A percentile compares a stretch with the other conserved stretches of the same genome.
Conservation (phyloP, 2,113 vertebrate genomes). For the Pelodiscus sinensis region DNA sequence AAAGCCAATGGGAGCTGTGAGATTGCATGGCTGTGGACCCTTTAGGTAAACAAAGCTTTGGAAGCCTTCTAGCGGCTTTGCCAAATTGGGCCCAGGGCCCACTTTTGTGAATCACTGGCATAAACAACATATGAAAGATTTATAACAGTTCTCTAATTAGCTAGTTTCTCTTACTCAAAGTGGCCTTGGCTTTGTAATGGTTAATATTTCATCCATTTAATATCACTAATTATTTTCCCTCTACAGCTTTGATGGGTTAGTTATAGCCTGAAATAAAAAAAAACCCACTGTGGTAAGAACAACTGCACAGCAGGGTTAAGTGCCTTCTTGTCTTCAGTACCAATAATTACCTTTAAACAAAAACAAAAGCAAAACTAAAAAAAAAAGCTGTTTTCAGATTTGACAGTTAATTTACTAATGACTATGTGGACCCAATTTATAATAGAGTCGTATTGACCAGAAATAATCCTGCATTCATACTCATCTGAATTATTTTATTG, state of each 20-base stretch:
- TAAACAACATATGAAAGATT: conserved; percentile 9
- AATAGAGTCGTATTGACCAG: conserved; percentile 85
- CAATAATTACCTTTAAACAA: conserved; percentile 87
- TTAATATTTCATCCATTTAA: conserved; percentile 82
- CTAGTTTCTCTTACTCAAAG: conserved; percentile 9
- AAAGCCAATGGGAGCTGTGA: too few relatives aligned
- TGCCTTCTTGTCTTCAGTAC: conserved; percentile 85
- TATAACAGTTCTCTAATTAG: conserved; percentile 31
- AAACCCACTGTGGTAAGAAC: conserved; percentile 80
- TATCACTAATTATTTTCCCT: conserved; percentile 84
- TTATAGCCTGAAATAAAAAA: conserved; percentile 81
- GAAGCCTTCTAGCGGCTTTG: too few relatives aligned
- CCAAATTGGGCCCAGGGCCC: too few relatives aligned
- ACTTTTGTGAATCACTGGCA: too few relatives aligned
- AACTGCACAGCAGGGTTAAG: conserved; percentile 85
- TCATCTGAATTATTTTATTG: conserved; percentile 85
- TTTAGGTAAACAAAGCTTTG: too few relatives aligned
- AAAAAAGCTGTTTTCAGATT: conserved; percentile 80
- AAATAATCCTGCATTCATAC: conserved; percentile 81
- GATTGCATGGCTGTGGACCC: too few relatives aligned
- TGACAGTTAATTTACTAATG: conserved; percentile 90
- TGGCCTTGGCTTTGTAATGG: conserved; percentile 65
- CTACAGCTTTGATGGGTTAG: conserved; percentile 81
- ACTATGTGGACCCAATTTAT: conserved; percentile 83
- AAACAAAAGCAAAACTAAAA: conserved; percentile 49